Evolutionary conservation across 2,113 vertebrate genomes (phyloP).

Genomic region (Melanerpes formicivorus): DNA sequence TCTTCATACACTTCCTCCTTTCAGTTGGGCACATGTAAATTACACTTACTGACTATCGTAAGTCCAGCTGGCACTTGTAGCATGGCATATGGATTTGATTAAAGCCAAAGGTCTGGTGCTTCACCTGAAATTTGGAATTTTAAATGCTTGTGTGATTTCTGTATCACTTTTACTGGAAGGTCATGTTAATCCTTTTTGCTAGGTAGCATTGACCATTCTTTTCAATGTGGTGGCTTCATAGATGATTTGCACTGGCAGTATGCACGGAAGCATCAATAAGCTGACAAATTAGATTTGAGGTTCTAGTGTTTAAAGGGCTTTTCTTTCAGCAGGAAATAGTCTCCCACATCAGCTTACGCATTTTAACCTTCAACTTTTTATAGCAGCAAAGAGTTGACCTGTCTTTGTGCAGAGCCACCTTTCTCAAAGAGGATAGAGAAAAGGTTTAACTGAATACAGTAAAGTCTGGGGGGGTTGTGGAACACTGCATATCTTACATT

Average conservation of each 20-base stretch:
- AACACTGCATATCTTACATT: not conserved
- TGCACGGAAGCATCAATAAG: not conserved
- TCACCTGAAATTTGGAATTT: not conserved
- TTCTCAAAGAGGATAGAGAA: conserved; percentile 27
- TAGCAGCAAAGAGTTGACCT: conserved; percentile 30
- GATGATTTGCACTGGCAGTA: not conserved
- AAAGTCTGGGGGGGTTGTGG: not conserved
- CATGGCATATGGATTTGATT: not conserved
- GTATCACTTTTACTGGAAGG: not conserved
- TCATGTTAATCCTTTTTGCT: not conserved
- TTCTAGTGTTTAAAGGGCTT: conserved; percentile 54
- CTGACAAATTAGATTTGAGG: conserved; percentile 38
- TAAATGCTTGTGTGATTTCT: not conserved
- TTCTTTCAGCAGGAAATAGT: conserved; percentile 60
- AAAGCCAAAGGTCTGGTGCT: not conserved
- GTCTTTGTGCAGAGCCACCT: not conserved
- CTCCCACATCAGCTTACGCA: conserved; percentile 32
- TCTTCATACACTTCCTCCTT: not conserved
- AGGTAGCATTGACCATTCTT: not conserved
- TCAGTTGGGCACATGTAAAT: not conserved
- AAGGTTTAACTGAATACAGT: conserved; percentile 15
- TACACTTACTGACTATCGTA: not conserved
- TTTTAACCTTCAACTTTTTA: conserved; percentile 66
- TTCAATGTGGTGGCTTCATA: not conserved
- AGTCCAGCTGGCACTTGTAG: not conserved